A percentile compares a stretch with the other conserved stretches of the same genome.
These are phyloP conservation scores for Prionchulus punctatus DNA, from an alignment of 2,888 invertebrate genomes.

Conservation along the genomic window DNA sequence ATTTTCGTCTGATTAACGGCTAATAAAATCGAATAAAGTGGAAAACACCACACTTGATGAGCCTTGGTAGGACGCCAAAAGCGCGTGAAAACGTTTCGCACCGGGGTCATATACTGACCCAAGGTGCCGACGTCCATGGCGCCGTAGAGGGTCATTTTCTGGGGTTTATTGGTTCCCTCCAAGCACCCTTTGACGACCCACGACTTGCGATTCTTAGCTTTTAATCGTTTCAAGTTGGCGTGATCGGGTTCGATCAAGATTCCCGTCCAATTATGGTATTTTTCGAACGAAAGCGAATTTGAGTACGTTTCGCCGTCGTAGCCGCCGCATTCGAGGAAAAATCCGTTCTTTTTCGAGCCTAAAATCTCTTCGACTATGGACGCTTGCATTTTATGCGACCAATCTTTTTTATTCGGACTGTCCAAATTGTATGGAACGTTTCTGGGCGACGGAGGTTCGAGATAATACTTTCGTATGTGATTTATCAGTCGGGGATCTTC, in stretches of 20 bases:
- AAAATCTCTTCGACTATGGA: slow-evolving; percentile 1
- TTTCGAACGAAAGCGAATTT: slow-evolving; percentile 12
- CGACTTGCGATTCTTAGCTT: slow-evolving; percentile 8
- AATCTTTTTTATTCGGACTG: background rate
- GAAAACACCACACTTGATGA: background rate
- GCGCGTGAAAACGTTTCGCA: background rate
- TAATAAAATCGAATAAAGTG: background rate
- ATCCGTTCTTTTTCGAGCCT: slow-evolving; percentile 4
- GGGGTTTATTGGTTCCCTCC: background rate
- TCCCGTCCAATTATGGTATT: slow-evolving; percentile 12
- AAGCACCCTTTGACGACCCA: slow-evolving; percentile 9
- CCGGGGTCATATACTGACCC: background rate
- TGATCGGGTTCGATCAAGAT: slow-evolving; percentile 11
- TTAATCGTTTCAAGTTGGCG: slow-evolving; percentile 9
- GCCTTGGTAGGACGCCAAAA: background rate
- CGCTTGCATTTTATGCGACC: slow-evolving; percentile 8
- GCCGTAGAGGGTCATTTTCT: slow-evolving; percentile 8
- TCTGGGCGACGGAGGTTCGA: slow-evolving; percentile 1
- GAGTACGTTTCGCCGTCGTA: slow-evolving; percentile 14
- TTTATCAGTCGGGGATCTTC: slow-evolving; percentile 5
- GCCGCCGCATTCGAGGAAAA: slow-evolving; percentile 13
- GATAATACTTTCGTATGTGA: background rate
- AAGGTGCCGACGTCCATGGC: slow-evolving; percentile 2
- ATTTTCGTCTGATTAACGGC: background rate
- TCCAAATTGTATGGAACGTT: slow-evolving; percentile 2